Evolutionary conservation across 2,797 vertebrate genomes (phyloP), one percentile per base, ranked within the genome.

Genomic region (Brachyrhaphis roseni): DNA sequence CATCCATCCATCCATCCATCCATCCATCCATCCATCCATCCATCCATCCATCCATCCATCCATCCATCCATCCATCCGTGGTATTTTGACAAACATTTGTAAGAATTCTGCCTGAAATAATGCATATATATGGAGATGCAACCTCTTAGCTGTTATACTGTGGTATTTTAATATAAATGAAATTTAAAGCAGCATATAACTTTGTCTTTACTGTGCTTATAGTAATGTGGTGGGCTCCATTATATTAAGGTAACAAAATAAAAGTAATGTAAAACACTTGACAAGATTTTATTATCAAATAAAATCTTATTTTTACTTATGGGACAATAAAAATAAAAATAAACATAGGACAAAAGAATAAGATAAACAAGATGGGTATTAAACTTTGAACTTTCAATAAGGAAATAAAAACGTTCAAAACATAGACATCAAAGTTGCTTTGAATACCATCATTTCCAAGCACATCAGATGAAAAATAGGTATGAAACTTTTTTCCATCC

Each of bases 391-490:
- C 55, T 72, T 75, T 80, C 77, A 78, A 31, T 74, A 15, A 75
- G 75, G 71, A 79, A 78, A 66, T 78, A 81, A 59, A 59, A 59
- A 28, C 10, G 4, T 62, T 78, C 47, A 68, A n/a, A 13, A 43
- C 12, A 71, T 16, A 45, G 28, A 28, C 68, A 28, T 71, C 7
- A 77, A 78, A 77, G 71, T 26, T 76, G 78, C 49, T 90, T 53
- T 79, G 85, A 84, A 90, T 80, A 86, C 85, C 76, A 86, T 86
- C 76, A 81, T 84, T 73, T 78, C 75, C 83, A 84, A 84, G 71
- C 79, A 85, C 78, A 80, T 82, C 75, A 84, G 80, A 86, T 87
- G 53, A 86, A 84, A 89, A 90, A 88, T 20, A 87, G 82, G 82
- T 90, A 71, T 85, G 82, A 90, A 87, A 86, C 80, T 82, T 75